Conservation (phyloP, 2,888 invertebrate genomes). For the Cheilosia grossa region DNA sequence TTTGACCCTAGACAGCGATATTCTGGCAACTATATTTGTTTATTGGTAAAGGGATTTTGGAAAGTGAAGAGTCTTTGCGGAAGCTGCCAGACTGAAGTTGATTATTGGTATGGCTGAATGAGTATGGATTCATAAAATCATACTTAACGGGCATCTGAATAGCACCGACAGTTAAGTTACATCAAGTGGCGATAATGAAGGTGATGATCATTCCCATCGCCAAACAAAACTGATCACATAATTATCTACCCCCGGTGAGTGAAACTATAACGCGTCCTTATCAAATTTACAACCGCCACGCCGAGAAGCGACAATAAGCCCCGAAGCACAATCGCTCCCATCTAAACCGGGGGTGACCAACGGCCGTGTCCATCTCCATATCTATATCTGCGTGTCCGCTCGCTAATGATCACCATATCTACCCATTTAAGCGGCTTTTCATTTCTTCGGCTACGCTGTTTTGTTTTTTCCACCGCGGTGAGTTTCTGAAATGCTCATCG, state of each 20-base stretch:
- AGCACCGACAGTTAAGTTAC: too few relatives aligned
- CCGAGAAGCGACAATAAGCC: slow-evolving; percentile 44
- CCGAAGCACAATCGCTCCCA: slow-evolving; percentile 47
- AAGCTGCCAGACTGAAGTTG: too few relatives aligned
- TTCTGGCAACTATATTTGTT: too few relatives aligned
- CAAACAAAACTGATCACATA: too few relatives aligned
- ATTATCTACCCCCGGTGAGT: background rate
- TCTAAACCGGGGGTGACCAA: slow-evolving; percentile 61
- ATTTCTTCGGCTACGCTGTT: slow-evolving; percentile 65
- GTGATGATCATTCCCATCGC: too few relatives aligned
- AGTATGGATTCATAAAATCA: too few relatives aligned
- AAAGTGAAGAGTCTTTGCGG: too few relatives aligned
- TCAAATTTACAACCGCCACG: slow-evolving; percentile 28
- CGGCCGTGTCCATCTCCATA: slow-evolving; percentile 64
- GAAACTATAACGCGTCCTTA: slow-evolving; percentile 16
- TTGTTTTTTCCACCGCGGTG: slow-evolving; percentile 31
- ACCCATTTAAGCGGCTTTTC: slow-evolving; percentile 61
- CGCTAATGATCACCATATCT: slow-evolving; percentile 68
- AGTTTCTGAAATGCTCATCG: slow-evolving; percentile 36
- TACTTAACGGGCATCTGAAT: too few relatives aligned
- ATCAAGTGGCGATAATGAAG: too few relatives aligned
- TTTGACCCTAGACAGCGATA: too few relatives aligned
- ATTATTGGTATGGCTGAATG: too few relatives aligned
- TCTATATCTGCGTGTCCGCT: slow-evolving; percentile 65
- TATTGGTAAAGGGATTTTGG: too few relatives aligned